Evolutionary conservation across 2,888 invertebrate genomes (phyloP).

Genomic region (Stramonita haemastoma): DNA sequence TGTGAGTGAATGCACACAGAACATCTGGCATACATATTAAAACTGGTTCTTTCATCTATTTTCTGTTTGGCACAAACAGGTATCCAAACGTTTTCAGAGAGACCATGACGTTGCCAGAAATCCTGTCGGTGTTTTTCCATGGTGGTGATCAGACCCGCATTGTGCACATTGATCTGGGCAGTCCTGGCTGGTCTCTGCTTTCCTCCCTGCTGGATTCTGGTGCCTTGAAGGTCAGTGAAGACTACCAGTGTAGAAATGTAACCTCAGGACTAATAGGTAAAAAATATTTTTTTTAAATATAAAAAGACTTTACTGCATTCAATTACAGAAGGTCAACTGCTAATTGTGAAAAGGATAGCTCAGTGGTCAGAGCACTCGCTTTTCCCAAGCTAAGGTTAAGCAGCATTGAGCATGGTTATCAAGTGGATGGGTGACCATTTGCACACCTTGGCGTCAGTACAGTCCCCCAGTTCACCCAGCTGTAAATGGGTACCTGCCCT

Average conservation of each 20-base stretch:
- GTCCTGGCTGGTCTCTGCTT: slow-evolving; percentile 19
- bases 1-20: too few relatives aligned
- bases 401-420: too few relatives aligned
- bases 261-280: neutral
- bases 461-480: too few relatives aligned
- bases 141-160: slow-evolving; percentile 11
- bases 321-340: too few relatives aligned
- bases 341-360: too few relatives aligned
- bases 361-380: too few relatives aligned
- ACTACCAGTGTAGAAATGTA: neutral
- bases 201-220: slow-evolving; percentile 37
- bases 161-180: slow-evolving; percentile 27
- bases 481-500: too few relatives aligned
- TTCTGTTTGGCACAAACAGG: too few relatives aligned
- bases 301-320: neutral
- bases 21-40: neutral
- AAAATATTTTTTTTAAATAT: too few relatives aligned
- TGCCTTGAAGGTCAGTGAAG: slow-evolving; percentile 31
- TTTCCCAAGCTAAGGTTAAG: too few relatives aligned
- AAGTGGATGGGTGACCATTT: too few relatives aligned
- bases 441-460: too few relatives aligned
- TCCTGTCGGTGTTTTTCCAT: neutral
- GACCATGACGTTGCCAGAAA: neutral
- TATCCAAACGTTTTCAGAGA: neutral
- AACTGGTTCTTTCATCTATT: neutral